Conservation (phyloP, 2,113 vertebrate species). For the Seriola quinqueradiata region DNA sequence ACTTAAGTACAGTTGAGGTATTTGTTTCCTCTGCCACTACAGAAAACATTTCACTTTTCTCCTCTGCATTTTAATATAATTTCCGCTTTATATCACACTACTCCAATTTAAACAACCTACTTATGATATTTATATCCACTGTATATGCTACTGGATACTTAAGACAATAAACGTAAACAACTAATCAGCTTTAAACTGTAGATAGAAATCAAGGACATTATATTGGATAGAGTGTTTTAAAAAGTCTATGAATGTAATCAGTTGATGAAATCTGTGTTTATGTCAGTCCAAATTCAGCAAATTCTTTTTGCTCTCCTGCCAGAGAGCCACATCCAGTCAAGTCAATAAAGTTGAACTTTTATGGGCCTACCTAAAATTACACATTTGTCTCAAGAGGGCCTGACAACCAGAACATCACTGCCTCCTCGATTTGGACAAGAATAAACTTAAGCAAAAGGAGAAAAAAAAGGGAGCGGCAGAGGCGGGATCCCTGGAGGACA, state of each 20-base stretch:
- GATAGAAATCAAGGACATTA: not conserved
- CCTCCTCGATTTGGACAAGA: not conserved
- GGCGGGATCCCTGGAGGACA: not conserved
- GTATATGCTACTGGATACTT: not conserved
- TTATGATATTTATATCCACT: not conserved
- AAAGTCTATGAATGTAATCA: not conserved
- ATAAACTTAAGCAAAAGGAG: too few species aligned
- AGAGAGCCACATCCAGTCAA: not conserved
- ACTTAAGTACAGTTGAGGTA: slow-evolving; percentile 1
- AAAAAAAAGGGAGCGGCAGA: not conserved
- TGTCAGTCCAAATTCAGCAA: not conserved
- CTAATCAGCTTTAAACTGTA: not conserved
- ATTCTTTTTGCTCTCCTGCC: not conserved
- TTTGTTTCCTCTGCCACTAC: not conserved
- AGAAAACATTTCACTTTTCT: not conserved
- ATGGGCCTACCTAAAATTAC: not conserved
- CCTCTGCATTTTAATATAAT: not conserved
- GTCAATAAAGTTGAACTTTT: not conserved
- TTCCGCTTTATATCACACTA: not conserved
- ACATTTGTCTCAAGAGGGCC: not conserved
- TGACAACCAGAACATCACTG: not conserved
- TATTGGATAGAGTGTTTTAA: not conserved
- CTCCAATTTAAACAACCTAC: not conserved
- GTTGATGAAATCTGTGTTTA: not conserved
- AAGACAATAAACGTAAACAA: not conserved